These are phyloP conservation scores for Digitonthophagus gazella DNA, from an alignment of 2,888 invertebrate species.

Conservation along the genomic window DNA sequence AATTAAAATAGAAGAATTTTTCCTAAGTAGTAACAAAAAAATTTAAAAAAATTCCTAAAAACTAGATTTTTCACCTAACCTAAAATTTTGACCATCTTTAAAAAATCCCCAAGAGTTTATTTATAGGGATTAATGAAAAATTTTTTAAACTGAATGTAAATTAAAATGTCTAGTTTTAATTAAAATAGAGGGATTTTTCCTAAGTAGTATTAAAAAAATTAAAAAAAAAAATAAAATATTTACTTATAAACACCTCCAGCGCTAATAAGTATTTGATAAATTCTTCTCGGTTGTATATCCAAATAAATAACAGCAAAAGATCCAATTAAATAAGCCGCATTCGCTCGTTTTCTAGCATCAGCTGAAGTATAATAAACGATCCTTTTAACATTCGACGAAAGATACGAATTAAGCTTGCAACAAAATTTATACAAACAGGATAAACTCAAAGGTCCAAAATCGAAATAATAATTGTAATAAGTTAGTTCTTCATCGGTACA, in stretches of 20 bases:
- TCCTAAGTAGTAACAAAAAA: too few relatives aligned
- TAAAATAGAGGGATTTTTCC: too few relatives aligned
- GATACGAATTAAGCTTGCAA: conserved; percentile 69
- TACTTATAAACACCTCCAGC: conserved; percentile 54
- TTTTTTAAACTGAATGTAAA: too few relatives aligned
- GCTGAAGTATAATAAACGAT: conserved; percentile 79
- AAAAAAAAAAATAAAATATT: too few relatives aligned
- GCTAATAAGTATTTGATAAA: conserved; percentile 60
- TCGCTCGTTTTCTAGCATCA: conserved; percentile 74
- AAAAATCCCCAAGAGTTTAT: too few relatives aligned
- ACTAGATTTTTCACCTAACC: too few relatives aligned
- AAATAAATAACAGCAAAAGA: conserved; percentile 75
- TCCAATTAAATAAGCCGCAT: conserved; percentile 84
- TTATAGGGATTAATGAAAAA: too few relatives aligned
- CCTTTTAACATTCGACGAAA: conserved; percentile 65
- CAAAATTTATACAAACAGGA: conserved; percentile 84
- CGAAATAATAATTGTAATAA: conserved; percentile 82
- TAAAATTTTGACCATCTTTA: too few relatives aligned
- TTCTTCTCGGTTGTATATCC: conserved; percentile 68
- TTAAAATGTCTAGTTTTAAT: too few relatives aligned
- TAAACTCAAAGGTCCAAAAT: conserved; percentile 88
- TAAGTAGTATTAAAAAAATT: too few relatives aligned
- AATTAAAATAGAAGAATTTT: too few relatives aligned
- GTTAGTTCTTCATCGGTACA: conserved; percentile 74
- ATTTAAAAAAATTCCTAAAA: too few relatives aligned